Conservation (phyloP, 2,797 vertebrate genomes). For the Halcyon chelicuti region DNA sequence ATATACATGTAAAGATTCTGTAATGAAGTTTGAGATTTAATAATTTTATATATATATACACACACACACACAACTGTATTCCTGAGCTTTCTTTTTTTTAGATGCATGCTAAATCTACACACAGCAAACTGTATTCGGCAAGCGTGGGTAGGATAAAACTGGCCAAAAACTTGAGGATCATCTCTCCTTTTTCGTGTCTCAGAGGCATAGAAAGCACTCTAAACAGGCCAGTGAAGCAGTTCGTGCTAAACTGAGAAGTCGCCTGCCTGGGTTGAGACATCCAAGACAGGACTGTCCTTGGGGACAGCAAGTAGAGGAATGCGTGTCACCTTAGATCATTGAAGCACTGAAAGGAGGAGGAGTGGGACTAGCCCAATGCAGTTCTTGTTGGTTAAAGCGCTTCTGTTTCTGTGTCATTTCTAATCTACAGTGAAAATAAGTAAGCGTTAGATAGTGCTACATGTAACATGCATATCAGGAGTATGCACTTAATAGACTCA, state of each 20-base stretch:
- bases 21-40: neutral
- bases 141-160: neutral
- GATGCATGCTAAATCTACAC: neutral
- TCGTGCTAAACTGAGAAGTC: neutral
- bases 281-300: neutral
- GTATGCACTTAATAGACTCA: neutral
- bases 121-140: neutral
- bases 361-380: fast-evolving
- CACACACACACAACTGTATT: neutral
- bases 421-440: neutral
- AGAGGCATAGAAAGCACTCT: neutral
- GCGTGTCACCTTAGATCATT: neutral
- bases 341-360: neutral
- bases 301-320: neutral
- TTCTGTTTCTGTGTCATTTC: neutral
- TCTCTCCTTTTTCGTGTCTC: neutral
- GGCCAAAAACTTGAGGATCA: neutral
- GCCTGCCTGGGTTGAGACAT: neutral
- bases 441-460: neutral
- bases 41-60: neutral
- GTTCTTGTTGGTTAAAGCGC: neutral
- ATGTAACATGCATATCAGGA: neutral
- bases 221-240: neutral
- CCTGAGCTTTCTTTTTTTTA: neutral
- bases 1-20: neutral